Evolutionary conservation across 2,888 invertebrate genomes (phyloP).

Genomic region (Pheosia tremula): DNA sequence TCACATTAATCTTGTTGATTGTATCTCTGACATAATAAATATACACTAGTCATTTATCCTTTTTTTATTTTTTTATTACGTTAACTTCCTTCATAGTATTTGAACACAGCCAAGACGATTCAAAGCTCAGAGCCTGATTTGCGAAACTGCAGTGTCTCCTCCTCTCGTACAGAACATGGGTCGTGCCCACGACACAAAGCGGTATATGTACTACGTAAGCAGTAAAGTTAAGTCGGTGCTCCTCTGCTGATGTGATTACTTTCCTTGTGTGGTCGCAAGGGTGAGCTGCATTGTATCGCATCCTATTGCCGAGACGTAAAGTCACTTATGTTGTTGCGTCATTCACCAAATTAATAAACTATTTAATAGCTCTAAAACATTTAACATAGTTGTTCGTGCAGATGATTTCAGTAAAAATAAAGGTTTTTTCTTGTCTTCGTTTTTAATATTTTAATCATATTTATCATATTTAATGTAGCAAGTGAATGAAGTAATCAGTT

Average conservation of each 20-base stretch:
- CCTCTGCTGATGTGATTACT: conserved; percentile 29
- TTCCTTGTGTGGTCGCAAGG: conserved; percentile 24
- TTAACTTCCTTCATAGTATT: too few species aligned
- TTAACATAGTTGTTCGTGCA: too few species aligned
- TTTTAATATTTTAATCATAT: too few species aligned
- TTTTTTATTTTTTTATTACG: too few species aligned
- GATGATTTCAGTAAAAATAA: too few species aligned
- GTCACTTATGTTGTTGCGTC: background rate
- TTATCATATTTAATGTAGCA: too few species aligned
- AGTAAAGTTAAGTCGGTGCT: background rate
- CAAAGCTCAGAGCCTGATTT: background rate
- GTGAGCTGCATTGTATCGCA: conserved; percentile 23
- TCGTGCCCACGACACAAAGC: background rate
- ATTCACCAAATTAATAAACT: background rate
- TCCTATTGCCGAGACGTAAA: conserved; percentile 8
- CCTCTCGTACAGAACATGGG: background rate
- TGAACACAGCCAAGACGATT: background rate
- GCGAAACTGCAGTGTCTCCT: background rate
- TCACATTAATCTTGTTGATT: background rate
- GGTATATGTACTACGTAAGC: background rate
- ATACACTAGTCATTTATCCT: background rate
- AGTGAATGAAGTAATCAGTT: too few species aligned
- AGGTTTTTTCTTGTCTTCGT: too few species aligned
- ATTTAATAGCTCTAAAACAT: background rate
- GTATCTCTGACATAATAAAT: background rate